phyloP scores from a whole-genome alignment of 1,140 invertebrate species.

The Mya arenaria region DNA sequence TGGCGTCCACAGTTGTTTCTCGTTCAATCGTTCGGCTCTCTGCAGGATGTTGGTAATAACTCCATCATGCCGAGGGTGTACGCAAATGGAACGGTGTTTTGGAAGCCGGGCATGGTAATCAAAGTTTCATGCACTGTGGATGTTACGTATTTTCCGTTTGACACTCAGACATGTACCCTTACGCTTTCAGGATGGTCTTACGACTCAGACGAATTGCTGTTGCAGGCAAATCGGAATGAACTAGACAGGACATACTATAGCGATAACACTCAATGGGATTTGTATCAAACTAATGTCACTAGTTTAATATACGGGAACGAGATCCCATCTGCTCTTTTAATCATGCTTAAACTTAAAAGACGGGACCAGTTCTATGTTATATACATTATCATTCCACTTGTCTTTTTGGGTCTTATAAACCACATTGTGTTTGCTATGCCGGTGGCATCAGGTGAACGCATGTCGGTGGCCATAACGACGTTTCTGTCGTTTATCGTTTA shows the following conservation, averaged over 20 bases:
- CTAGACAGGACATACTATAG: background rate
- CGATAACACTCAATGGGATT: constrained; percentile 28
- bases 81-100: background rate
- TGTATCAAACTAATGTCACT: background rate
- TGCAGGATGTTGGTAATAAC: constrained; percentile 17
- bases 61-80: constrained; percentile 5
- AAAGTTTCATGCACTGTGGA: constrained; percentile 30
- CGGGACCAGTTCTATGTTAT: constrained; percentile 80
- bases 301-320: background rate
- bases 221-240: background rate
- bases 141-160: constrained; percentile 43
- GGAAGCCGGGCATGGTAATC: constrained; percentile 12
- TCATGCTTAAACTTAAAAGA: constrained; percentile 14
- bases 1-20: constrained; percentile 38
- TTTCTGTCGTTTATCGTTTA: constrained; percentile 84
- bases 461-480: constrained; percentile 83
- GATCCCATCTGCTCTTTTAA: background rate
- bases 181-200: constrained; percentile 6
- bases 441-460: constrained; percentile 84
- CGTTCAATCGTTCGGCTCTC: constrained; percentile 13
- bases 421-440: constrained; percentile 84
- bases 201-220: background rate
- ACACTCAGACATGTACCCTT: constrained; percentile 27
- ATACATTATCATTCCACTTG: constrained; percentile 84
- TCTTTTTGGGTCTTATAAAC: constrained; percentile 83